Evolutionary conservation across 2,113 vertebrate genomes (phyloP), one percentile per base, ranked within the genome.

Genomic region (Mirza zaza): DNA sequence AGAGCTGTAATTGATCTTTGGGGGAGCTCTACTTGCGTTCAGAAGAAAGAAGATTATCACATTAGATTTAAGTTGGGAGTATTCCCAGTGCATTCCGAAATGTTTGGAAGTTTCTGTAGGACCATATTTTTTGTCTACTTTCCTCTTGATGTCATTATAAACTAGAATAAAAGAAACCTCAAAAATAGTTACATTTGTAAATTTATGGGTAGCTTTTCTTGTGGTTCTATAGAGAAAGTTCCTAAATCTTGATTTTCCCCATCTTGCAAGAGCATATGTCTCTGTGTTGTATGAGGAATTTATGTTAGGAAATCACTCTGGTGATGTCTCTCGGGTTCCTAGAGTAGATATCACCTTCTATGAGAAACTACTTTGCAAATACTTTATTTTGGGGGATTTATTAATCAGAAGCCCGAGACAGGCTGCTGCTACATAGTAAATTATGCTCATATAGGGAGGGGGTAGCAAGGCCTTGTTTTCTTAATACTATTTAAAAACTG

Each of bases 91-190:
- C 52, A 59, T 84, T 81, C 52, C 32, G 55, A 63, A 70, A 57
- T 36, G 29, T 23, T 20, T n/a, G 25, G 70, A 39, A 52, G 9
- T 88, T 87, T 87, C 84, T 82, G 27, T 36, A 86, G 76, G 71
- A 75, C 48, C 59, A 10, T 39, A 48, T 14, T 65, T 95, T 84
- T 76, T 73, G 1, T 70, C 67, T 94, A 2, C 17, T 79, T 90
- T 89, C 8, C 12, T 91, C 25, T 96, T 90, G 65, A 96, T 90
- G 93, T 95, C 17, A 75, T 70, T 75, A 90, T 87, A 79, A 88
- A 70, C 27, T 68, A 86, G 42, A 91, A 70, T 93, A 59, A 91
- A 79, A 45, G 48, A 87, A 95, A 48, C 39, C 68, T 90, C 63
- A 75, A 59, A 70, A 87, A 45, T 63, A 52, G 80, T 32, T 90